phyloP scores from a whole-genome alignment of 2,888 invertebrate species.

The Zaprionus lineosus region DNA sequence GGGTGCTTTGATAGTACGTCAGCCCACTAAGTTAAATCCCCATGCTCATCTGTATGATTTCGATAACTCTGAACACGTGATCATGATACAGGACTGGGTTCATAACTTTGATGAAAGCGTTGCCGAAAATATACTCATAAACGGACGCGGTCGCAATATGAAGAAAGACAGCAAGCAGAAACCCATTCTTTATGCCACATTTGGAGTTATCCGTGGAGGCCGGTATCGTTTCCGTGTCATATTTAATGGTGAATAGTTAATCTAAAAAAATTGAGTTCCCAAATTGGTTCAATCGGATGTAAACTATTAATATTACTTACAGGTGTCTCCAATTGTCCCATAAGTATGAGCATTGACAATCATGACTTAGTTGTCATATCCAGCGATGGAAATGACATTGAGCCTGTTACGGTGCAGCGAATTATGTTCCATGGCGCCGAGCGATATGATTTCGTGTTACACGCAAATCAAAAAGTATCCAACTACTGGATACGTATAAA shows the following conservation, averaged over 20 bases:
- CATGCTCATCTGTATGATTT: conserved; percentile 77
- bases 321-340: conserved; percentile 77
- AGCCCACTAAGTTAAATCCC: conserved; percentile 59
- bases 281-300: background rate
- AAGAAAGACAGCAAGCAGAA: conserved; percentile 39
- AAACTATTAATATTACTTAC: background rate
- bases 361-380: conserved; percentile 76
- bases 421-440: conserved; percentile 76
- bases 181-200: conserved; percentile 72
- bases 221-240: conserved; percentile 80
- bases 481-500: conserved; percentile 81
- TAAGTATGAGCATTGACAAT: conserved; percentile 74
- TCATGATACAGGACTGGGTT: conserved; percentile 80
- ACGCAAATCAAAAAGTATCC: conserved; percentile 70
- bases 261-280: background rate
- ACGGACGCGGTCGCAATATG: conserved; percentile 75
- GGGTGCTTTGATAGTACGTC: conserved; percentile 72
- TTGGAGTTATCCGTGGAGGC: conserved; percentile 71
- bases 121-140: conserved; percentile 75
- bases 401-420: conserved; percentile 75
- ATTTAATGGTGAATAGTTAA: conserved; percentile 66
- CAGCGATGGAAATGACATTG: conserved; percentile 79
- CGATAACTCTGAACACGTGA: conserved; percentile 73
- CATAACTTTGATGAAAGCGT: conserved; percentile 68
- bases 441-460: conserved; percentile 78